Base-by-base conservation (phyloP, 2,113 vertebrate species). In the Carollia perspicillata region DNA sequence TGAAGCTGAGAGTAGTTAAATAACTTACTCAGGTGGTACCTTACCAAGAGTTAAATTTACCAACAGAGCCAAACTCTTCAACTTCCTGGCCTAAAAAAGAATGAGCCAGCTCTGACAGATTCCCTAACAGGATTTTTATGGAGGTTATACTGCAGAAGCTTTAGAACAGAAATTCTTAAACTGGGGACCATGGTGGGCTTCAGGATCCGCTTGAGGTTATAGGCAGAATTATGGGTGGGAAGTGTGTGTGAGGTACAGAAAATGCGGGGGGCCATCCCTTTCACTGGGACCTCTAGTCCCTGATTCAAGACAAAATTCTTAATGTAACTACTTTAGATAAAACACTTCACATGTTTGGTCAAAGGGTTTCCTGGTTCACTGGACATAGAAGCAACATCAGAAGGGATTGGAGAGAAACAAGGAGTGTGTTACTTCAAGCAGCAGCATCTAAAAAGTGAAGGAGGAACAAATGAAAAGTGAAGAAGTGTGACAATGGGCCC, bases 321-420 rank as follows among this genome's bases (percentile, higher is more conserved):
- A 51, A 60, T 28, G 37, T 13, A 18, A 86, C 42, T 58, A 8
- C n/a, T 81, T 81, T 28, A 79, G 55, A 30, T 26, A 23, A 18
- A 85, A 74, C 40, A 42, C 17, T 85, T 42, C 72, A 12, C 66
- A 44, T 14, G 6, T 79, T 53, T 60, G 44, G 66, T 69, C 68
- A 37, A 37, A 14, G 44, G 30, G 20, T 60, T 90, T 94, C 55
- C 75, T 87, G 44, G 23, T 49, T 84, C 85, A 53, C 77, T 80
- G 90, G 22, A 79, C 95, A 93, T 79, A 90, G 42, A 96, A 95
- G 49, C 60, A 81, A 40, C 75, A 78, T 86, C 68, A 88, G 51
- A 90, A 95, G 37, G 18, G n/a, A 23, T 66, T 92, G 58, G 51
- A 87, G 30, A 92, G 12, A 77, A 84, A 92, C 18, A n/a, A 33